A percentile compares a stretch with the other conserved stretches of the same genome.
These are phyloP conservation scores for Centropus bengalensis DNA, from an alignment of 2,113 vertebrate species.

Conservation along the genomic window DNA sequence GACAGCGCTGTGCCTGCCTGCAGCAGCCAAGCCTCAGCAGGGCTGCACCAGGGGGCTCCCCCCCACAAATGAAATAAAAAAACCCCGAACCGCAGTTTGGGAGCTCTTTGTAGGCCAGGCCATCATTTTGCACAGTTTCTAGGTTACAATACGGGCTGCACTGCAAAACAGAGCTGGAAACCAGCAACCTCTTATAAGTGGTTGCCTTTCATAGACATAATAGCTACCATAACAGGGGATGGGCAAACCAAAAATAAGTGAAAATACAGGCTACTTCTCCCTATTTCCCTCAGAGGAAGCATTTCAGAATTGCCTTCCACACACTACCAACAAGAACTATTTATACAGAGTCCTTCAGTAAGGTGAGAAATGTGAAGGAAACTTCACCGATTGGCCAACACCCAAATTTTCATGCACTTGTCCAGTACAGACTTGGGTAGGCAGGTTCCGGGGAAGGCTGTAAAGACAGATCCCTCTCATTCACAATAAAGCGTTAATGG, in stretches of 20 bases:
- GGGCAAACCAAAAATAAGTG: background rate
- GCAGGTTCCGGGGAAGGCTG: background rate
- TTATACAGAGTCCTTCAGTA: background rate
- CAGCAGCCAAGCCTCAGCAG: background rate
- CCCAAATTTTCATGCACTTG: background rate
- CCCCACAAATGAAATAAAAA: background rate
- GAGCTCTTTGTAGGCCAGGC: background rate
- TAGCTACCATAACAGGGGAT: background rate
- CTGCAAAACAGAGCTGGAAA: background rate
- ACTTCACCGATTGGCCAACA: fast-evolving
- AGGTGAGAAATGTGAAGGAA: background rate
- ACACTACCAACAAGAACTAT: background rate
- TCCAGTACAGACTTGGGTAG: background rate
- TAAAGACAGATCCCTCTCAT: background rate
- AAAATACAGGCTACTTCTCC: background rate
- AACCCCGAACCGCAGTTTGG: background rate
- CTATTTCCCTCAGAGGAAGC: background rate
- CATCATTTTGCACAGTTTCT: background rate
- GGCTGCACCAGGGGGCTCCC: no score
- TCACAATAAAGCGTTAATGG: background rate
- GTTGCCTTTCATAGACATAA: background rate
- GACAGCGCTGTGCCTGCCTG: fast-evolving
- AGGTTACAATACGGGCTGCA: background rate
- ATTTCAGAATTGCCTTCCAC: background rate
- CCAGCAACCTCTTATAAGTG: background rate